Percentiles rank a stretch among this genome's conserved stretches.
These are phyloP conservation scores for Lysiphlebus fabarum DNA, from an alignment of 1,140 invertebrate species.

Conservation along the genomic window DNA sequence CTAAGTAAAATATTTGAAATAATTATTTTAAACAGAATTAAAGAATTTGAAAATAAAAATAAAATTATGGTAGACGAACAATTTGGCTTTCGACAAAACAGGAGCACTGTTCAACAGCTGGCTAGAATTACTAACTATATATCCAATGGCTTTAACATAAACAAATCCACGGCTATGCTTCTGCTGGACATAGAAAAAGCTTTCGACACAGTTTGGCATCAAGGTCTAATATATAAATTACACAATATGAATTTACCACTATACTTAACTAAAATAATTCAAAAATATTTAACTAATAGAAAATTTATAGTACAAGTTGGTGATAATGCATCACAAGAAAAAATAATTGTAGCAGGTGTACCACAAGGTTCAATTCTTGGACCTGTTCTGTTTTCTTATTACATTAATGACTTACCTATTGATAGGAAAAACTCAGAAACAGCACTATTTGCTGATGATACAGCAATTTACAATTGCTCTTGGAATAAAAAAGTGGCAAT, in stretches of 20 bases:
- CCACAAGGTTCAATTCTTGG: slow-evolving; percentile 31
- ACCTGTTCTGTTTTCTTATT: slow-evolving; percentile 18
- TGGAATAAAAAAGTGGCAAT: slow-evolving; percentile 10
- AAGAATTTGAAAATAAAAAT: slow-evolving; percentile 13
- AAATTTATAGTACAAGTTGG: slow-evolving; percentile 25
- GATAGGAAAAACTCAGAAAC: slow-evolving; percentile 1
- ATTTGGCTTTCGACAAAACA: slow-evolving; percentile 35
- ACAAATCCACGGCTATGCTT: slow-evolving; percentile 28
- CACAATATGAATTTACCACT: slow-evolving; percentile 18
- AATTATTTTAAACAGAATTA: slow-evolving; percentile 31
- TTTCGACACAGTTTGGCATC: slow-evolving; percentile 39
- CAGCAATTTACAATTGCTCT: slow-evolving; percentile 11
- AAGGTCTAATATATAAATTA: slow-evolving; percentile 38
- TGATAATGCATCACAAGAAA: neutral
- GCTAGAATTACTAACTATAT: slow-evolving; percentile 33
- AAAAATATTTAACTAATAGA: slow-evolving; percentile 28
- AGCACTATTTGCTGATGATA: slow-evolving; percentile 27
- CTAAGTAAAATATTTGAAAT: slow-evolving; percentile 40
- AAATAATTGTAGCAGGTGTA: slow-evolving; percentile 28
- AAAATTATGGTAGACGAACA: slow-evolving; percentile 28
- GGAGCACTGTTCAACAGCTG: slow-evolving; percentile 35
- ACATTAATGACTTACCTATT: slow-evolving; percentile 22
- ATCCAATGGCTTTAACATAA: slow-evolving; percentile 23
- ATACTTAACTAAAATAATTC: slow-evolving; percentile 25
- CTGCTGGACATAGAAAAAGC: slow-evolving; percentile 39